Percentiles rank a stretch among this genome's conserved stretches.
phyloP scores from a whole-genome alignment of 1,140 invertebrate genomes.

The Triops cancriformis region DNA sequence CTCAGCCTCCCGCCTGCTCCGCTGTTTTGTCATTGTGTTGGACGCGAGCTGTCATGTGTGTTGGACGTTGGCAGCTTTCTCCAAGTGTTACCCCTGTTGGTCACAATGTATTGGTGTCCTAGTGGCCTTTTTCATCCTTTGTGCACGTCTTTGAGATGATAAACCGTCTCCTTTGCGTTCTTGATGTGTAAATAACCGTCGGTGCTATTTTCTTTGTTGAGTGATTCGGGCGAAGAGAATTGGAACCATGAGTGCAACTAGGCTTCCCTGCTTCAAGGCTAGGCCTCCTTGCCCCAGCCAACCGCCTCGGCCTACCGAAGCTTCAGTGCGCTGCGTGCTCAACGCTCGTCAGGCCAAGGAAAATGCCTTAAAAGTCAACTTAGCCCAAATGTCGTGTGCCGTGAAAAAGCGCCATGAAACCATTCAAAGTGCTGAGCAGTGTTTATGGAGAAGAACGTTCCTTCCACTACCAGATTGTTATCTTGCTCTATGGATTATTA shows the following conservation, averaged over 20 bases:
- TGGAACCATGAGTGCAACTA: background rate
- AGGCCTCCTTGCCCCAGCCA: background rate
- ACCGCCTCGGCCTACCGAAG: background rate
- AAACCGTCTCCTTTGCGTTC: background rate
- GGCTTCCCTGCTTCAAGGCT: background rate
- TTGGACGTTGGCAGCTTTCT: background rate
- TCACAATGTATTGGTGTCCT: background rate
- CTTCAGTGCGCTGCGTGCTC: background rate
- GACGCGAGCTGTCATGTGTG: background rate
- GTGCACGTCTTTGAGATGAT: background rate
- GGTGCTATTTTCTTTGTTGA: background rate
- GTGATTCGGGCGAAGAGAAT: background rate
- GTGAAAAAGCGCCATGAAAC: background rate
- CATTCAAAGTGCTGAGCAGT: background rate
- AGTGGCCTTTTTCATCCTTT: background rate
- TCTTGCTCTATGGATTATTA: background rate
- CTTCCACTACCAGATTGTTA: background rate
- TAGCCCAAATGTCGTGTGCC: background rate
- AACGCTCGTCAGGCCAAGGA: background rate
- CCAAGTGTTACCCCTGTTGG: background rate
- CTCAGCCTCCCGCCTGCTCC: background rate
- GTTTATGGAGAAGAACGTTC: background rate
- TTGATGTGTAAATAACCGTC: too few species aligned
- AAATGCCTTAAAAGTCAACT: background rate
- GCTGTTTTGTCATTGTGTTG: slow-evolving; percentile 1